Percentiles rank a stretch among this genome's conserved stretches.
These are phyloP conservation scores for Thinocorus orbignyianus DNA, from an alignment of 2,113 vertebrate species.

Conservation along the genomic window DNA sequence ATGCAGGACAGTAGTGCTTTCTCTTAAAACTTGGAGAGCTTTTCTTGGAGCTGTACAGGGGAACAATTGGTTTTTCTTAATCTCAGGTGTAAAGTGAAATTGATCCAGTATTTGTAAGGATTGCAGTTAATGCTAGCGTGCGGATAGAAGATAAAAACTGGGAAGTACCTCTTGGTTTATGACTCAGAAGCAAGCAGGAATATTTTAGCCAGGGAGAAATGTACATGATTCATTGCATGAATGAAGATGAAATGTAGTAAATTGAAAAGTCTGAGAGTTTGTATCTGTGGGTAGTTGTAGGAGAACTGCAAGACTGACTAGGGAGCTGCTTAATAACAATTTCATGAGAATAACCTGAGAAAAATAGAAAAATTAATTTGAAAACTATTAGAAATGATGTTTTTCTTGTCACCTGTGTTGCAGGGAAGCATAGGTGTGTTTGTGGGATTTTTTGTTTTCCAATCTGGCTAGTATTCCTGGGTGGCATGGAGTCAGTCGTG, in stretches of 20 bases:
- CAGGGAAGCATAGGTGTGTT: not conserved
- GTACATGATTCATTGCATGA: not conserved
- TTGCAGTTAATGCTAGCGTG: not conserved
- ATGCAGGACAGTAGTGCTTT: not conserved
- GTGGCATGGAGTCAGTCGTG: not conserved
- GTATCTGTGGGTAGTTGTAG: not conserved
- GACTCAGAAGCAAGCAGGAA: not conserved
- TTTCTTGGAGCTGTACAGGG: not conserved
- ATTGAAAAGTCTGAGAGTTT: not conserved
- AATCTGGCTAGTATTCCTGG: not conserved
- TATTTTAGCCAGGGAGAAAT: not conserved
- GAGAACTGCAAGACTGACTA: not conserved
- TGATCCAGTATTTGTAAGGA: not conserved
- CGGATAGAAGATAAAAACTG: not conserved
- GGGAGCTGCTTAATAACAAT: not conserved
- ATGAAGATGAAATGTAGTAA: not conserved
- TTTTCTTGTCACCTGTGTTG: not conserved
- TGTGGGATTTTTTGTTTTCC: not conserved
- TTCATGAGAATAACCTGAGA: not conserved
- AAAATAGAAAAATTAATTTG: not conserved
- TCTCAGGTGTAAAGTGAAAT: not conserved
- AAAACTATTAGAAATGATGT: not conserved
- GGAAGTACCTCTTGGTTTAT: not conserved
- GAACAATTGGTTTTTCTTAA: not conserved
- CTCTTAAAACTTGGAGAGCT: not conserved